Evolutionary conservation across 2,797 vertebrate genomes (phyloP).

Genomic region (Spea hammondii): DNA sequence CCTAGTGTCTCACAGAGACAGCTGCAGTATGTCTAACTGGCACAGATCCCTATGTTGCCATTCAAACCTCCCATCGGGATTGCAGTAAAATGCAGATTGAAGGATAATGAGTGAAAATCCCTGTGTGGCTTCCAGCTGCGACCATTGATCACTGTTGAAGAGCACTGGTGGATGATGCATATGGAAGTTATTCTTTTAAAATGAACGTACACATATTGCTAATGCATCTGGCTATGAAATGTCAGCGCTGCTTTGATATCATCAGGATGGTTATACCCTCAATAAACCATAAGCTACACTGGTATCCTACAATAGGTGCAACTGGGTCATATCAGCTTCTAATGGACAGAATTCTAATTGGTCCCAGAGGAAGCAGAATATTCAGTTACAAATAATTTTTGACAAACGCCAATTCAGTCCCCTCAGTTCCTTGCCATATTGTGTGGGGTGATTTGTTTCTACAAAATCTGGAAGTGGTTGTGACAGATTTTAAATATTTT

Average conservation of each 20-base stretch:
- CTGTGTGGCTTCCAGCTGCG: slow-evolving; percentile 42
- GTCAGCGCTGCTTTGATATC: slow-evolving; percentile 15
- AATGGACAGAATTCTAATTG: slow-evolving; percentile 32
- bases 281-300: slow-evolving; percentile 22
- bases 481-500: slow-evolving; percentile 27
- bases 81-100: slow-evolving; percentile 38
- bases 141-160: slow-evolving; percentile 48
- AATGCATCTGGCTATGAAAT: slow-evolving; percentile 28
- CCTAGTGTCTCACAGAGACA: slow-evolving; percentile 25
- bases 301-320: slow-evolving; percentile 33
- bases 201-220: slow-evolving; percentile 29
- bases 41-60: slow-evolving; percentile 42
- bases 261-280: slow-evolving; percentile 21
- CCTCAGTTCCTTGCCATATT: slow-evolving; percentile 10
- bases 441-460: slow-evolving; percentile 20
- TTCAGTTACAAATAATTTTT: slow-evolving; percentile 42
- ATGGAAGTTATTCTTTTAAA: slow-evolving; percentile 36
- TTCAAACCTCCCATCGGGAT: slow-evolving; percentile 48
- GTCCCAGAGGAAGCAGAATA: slow-evolving; percentile 47
- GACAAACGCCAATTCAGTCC: slow-evolving; percentile 27
- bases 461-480: slow-evolving; percentile 20
- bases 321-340: background rate
- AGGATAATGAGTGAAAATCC: slow-evolving; percentile 39
- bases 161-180: slow-evolving; percentile 39
- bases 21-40: slow-evolving; percentile 46